A percentile compares a stretch with the other conserved stretches of the same genome.
These are phyloP conservation scores for Emys orbicularis DNA, from an alignment of 2,797 vertebrate species.

Conservation along the genomic window DNA sequence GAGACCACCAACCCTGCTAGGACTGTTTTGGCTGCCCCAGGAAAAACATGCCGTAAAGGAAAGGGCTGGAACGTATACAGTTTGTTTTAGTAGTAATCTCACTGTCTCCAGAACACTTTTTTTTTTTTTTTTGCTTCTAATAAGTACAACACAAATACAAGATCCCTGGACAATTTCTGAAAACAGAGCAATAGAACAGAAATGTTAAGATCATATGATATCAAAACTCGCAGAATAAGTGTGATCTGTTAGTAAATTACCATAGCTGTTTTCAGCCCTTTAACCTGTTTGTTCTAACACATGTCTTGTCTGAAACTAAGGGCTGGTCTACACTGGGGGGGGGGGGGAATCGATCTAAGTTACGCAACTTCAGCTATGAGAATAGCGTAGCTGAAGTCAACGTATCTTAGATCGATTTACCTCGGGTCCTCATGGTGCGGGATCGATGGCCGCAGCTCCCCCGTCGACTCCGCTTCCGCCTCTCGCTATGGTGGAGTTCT, in stretches of 20 bases:
- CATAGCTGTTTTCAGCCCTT: neutral
- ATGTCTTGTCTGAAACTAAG: neutral
- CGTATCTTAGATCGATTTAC: no score
- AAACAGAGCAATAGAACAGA: neutral
- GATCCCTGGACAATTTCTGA: neutral
- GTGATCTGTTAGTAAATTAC: constrained; percentile 3
- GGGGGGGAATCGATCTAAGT: no score
- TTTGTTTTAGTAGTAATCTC: neutral
- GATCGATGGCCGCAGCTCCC: no score
- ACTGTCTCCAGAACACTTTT: accelerated
- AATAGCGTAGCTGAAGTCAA: no score
- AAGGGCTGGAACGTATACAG: neutral
- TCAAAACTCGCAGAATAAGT: neutral
- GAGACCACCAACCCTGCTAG: neutral
- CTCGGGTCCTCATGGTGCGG: no score
- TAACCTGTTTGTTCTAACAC: neutral
- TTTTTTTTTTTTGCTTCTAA: neutral
- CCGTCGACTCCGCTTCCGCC: no score
- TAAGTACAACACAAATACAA: neutral
- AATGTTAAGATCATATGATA: neutral
- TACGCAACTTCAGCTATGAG: no score
- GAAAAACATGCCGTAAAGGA: constrained; percentile 5
- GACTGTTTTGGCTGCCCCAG: neutral
- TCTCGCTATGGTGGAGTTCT: no score
- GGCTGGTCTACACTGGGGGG: no score